Percentiles rank a stretch among this genome's conserved stretches.
Conservation (phyloP, 2,797 vertebrate genomes). For the Lacerta viridis region DNA sequence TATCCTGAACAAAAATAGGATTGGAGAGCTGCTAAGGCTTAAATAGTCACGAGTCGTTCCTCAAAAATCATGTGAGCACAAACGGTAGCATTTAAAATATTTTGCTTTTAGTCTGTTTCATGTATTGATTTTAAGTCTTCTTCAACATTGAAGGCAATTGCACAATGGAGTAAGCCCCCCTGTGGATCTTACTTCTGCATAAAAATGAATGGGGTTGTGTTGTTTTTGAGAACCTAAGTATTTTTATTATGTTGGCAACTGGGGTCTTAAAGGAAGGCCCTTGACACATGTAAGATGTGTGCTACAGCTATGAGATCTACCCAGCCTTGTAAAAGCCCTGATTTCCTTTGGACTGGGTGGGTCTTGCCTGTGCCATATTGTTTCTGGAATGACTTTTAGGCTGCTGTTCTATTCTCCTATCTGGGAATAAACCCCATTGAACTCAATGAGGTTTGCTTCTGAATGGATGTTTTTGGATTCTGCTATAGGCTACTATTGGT, state of each 20-base stretch:
- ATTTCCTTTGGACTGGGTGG: constrained; percentile 8
- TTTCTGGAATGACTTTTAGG: background rate
- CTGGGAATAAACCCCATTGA: background rate
- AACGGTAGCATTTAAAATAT: background rate
- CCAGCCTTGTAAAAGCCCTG: background rate
- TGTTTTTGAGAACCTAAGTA: background rate
- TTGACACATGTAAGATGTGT: background rate
- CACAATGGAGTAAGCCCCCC: background rate
- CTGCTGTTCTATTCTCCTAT: background rate
- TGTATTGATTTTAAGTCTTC: background rate
- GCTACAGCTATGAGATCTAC: background rate
- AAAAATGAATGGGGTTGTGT: background rate
- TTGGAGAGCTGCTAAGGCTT: background rate
- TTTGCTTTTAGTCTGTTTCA: background rate
- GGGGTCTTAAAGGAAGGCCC: background rate
- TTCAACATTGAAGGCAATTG: background rate
- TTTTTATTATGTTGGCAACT: background rate
- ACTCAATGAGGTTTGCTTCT: background rate
- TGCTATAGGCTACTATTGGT: background rate
- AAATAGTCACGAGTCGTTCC: too few relatives aligned
- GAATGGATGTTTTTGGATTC: background rate
- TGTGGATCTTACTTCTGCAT: background rate
- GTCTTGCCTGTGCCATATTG: background rate
- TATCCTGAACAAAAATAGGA: background rate
- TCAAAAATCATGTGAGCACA: background rate